A percentile compares a stretch with the other conserved stretches of the same genome.
Evolutionary conservation across 2,113 vertebrate genomes (phyloP).

Genomic region (Vidua chalybeata): DNA sequence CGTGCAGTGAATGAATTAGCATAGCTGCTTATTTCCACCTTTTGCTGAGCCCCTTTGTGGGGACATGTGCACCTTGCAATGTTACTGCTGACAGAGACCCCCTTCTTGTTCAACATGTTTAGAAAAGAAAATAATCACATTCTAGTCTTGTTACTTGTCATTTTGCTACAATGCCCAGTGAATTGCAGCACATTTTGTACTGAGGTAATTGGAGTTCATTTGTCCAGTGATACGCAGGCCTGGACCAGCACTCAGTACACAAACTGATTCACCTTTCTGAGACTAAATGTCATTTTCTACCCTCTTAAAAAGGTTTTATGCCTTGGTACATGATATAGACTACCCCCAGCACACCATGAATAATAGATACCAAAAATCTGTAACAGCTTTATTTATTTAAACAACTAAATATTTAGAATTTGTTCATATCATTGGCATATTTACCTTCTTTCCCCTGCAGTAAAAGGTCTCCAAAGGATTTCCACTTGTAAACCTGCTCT

Average conservation of each 20-base stretch:
- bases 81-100: neutral
- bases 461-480: neutral
- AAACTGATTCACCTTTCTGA: neutral
- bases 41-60: neutral
- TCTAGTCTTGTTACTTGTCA: neutral
- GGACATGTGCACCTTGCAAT: neutral
- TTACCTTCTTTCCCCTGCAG: neutral
- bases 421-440: neutral
- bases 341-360: neutral
- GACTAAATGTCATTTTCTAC: neutral
- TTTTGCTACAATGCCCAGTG: neutral
- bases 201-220: neutral
- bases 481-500: neutral
- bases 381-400: conserved; percentile 40
- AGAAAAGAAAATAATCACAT: neutral
- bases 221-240: rapidly evolving
- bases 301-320: neutral
- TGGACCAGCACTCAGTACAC: neutral
- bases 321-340: neutral
- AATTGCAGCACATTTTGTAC: neutral
- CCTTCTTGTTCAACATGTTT: neutral
- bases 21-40: neutral
- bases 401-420: conserved; percentile 42
- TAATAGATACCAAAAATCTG: conserved; percentile 11
- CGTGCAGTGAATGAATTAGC: neutral